Evolutionary conservation across 2,888 invertebrate species (phyloP), one percentile per base, ranked within the genome.

Genomic region (Stenichneumon culpator): DNA sequence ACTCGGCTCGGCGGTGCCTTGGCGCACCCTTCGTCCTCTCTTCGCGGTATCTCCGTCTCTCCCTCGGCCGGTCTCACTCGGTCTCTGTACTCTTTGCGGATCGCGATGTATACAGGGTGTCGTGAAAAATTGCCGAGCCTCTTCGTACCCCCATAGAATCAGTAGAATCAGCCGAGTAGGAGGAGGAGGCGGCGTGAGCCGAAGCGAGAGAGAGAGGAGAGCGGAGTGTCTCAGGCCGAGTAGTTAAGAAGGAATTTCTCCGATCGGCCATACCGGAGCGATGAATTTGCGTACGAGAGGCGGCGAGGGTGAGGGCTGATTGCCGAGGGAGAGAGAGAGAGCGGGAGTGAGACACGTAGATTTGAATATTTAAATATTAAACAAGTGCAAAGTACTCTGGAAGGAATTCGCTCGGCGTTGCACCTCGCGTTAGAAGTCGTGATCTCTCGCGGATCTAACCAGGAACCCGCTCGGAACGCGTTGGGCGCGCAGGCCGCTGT

Each of bases 81-180:
- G 19, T 11, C n/a, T 4, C 25, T 0, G 57, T 22, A 57, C 57
- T 57, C 50, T 25, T 39, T 80, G 57, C 79, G 73, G 79, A 78
- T 78, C 77, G 47, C 70, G 65, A 86, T 73, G 80, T 68, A 84
- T 83, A 86, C 82, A 83, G 79, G 86, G 86, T 86, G 86, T 87
- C 86, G 83, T 85, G 83, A 87, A 88, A 86, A 85, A 87, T 87
- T 85, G 82, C 74, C 72, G 22, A 63, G 60, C 77, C 77, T 36
- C 65, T 16, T 39, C 67, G 28, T 36, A 36, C n/a, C 63, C 14
- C 63, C 19, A 9, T 39, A 67, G 67, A n/a, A 39, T 39, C 39
- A 7, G 39, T 11, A 67, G n/a, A 67, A 67, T 19, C 52, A 16
- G 22, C 14, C 54, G 57, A 11, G 44, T 16, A 44, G 14, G 16